phyloP scores from a whole-genome alignment of 2,888 invertebrate genomes.

The Eugnorisma glareosa region DNA sequence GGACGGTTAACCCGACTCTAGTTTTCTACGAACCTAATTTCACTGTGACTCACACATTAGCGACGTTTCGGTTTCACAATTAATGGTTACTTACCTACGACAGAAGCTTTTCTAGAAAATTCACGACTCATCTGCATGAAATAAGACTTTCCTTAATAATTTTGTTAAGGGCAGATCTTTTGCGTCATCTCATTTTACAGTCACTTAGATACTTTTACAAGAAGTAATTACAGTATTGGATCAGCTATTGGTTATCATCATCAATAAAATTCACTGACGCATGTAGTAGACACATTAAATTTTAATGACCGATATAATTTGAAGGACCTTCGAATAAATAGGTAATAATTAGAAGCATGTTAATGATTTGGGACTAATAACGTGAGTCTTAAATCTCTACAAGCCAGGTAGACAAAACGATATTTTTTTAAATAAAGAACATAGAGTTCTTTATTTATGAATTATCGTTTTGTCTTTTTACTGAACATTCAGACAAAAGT shows the following conservation, averaged over 20 bases:
- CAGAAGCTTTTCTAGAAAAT: slow-evolving; percentile 39
- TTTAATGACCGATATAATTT: neutral
- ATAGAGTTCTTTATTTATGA: neutral
- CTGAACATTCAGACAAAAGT: slow-evolving; percentile 23
- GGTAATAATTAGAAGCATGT: neutral
- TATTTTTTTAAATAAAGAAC: slow-evolving; percentile 3
- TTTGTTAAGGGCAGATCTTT: neutral
- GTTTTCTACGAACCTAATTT: slow-evolving; percentile 47
- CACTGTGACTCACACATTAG: slow-evolving; percentile 42
- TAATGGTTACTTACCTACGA: slow-evolving; percentile 35
- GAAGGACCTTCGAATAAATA: neutral
- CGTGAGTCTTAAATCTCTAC: neutral
- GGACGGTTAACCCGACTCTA: slow-evolving; percentile 10
- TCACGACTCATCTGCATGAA: slow-evolving; percentile 4
- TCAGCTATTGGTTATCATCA: slow-evolving; percentile 10
- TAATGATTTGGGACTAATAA: neutral
- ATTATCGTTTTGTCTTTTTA: neutral
- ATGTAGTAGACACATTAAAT: neutral
- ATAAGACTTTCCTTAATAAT: slow-evolving; percentile 16
- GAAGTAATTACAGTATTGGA: neutral
- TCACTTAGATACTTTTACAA: neutral
- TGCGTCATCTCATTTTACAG: slow-evolving; percentile 8
- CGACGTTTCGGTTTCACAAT: slow-evolving; percentile 51
- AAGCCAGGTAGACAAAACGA: neutral
- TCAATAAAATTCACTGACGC: neutral